phyloP scores from a whole-genome alignment of 2,888 invertebrate genomes.

The Rotaria magnacalcarata region DNA sequence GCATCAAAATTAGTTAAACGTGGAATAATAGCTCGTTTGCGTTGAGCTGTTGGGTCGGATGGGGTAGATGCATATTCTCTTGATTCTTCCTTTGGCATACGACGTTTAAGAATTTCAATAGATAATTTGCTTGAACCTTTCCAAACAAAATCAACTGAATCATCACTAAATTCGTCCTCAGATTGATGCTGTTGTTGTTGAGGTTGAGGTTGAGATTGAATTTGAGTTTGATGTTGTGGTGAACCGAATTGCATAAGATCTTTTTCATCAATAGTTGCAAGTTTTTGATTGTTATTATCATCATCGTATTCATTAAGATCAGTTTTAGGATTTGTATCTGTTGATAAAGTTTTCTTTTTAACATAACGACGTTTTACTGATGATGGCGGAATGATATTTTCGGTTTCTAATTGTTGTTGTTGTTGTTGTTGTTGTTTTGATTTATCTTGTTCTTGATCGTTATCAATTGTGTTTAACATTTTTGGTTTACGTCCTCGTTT shows the following conservation, averaged over 20 bases:
- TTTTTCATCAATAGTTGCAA: not conserved
- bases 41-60: not conserved
- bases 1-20: slow-evolving; percentile 22
- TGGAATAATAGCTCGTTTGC: slow-evolving; percentile 23
- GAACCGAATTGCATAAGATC: slow-evolving; percentile 21
- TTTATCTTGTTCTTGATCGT: not conserved
- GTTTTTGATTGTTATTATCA: not conserved
- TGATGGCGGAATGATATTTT: not conserved
- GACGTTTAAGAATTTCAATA: slow-evolving; percentile 16
- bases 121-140: slow-evolving; percentile 36
- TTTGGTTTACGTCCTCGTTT: not conserved
- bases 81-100: slow-evolving; percentile 35
- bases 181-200: not conserved
- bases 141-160: slow-evolving; percentile 11
- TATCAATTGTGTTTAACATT: not conserved
- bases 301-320: not conserved
- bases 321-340: not conserved
- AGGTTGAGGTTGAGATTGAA: not conserved
- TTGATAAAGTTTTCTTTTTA: slow-evolving; percentile 5
- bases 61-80: not conserved
- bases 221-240: not conserved
- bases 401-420: not conserved
- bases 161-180: slow-evolving; percentile 24
- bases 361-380: slow-evolving; percentile 10
- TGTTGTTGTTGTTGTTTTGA: not conserved